phyloP scores from a whole-genome alignment of 2,113 vertebrate genomes.

The Dryoscopus gambensis region DNA sequence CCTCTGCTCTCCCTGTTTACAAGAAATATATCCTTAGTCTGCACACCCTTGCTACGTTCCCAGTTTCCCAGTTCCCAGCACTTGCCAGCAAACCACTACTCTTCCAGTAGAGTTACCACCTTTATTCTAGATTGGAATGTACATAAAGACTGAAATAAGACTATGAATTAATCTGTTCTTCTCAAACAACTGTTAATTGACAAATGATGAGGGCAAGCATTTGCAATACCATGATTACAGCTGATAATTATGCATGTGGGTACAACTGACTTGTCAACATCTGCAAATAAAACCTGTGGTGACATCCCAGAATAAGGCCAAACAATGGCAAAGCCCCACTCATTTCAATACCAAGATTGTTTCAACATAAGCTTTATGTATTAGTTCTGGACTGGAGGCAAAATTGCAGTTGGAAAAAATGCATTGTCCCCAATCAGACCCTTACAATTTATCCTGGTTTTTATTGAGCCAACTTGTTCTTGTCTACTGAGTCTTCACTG shows the following conservation, averaged over 20 bases:
- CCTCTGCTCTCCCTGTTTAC: not conserved
- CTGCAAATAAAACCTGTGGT: constrained; percentile 1
- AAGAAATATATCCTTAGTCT: not conserved
- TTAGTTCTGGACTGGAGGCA: not conserved
- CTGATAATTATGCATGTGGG: not conserved
- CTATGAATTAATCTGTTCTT: not conserved
- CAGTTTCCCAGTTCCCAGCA: not conserved
- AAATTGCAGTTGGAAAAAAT: not conserved
- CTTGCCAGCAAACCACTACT: not conserved
- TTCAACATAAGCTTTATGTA: not conserved
- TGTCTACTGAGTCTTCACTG: not conserved
- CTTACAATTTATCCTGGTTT: not conserved
- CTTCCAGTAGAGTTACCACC: not conserved
- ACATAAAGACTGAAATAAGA: not conserved
- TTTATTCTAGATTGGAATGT: not conserved
- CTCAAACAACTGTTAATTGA: constrained; percentile 36
- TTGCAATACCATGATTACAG: not conserved
- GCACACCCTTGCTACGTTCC: not conserved
- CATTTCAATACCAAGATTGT: not conserved
- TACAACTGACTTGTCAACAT: not conserved
- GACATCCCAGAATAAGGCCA: not conserved
- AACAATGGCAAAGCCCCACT: not conserved
- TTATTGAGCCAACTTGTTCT: not conserved
- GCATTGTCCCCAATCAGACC: not conserved
- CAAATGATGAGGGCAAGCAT: not conserved